Base-by-base conservation (phyloP, 2,797 vertebrate species). In the Xyrichtys novacula region DNA sequence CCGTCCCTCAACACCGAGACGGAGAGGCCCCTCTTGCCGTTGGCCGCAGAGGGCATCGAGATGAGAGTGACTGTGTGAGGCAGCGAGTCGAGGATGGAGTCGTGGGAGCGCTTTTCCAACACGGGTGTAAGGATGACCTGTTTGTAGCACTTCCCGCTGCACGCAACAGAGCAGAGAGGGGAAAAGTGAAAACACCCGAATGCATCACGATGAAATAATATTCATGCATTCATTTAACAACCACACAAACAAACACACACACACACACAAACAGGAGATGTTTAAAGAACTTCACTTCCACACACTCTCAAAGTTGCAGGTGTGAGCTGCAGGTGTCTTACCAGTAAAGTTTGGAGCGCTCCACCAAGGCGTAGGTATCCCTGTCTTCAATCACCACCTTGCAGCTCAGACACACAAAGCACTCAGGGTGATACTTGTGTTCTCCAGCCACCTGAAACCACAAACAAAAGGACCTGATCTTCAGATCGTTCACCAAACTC, bases 371-470 rank as follows among this genome's bases (percentile, higher is more conserved):
- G 1, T 99, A 99, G 0, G 96, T 96, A 54, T 99, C 97, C 48
- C 93, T 91, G 75, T 99, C 98, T 60, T 98, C 98, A 17, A 99
- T 97, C 87, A 98, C 95, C 89, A 97, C 96, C 86, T 94, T 98
- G 93, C 98, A 99, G 88, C 95, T 96, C 93, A 97, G 94, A 74
- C 98, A 99, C n/a, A 96, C 95, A 60, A 99, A 99, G 88, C 98
- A 99, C 83, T 99, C 98, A 0, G 98, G 96, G 86, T 99, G 98
- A 88, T 97, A 99, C 88, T 97, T 99, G 94, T 96, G 97, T 69
- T 98, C 96, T 31, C 96, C 97, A 0, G 97, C 97, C 88, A 99
- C 97, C 98, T 99, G 92, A 2, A 88, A 82, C 36, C 57, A 87
- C 61, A 90, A 71, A 76, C 12, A 66, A 66, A 59, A 56, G 1